phyloP scores from a whole-genome alignment of 2,888 invertebrate genomes.

The Orgyia antiqua region DNA sequence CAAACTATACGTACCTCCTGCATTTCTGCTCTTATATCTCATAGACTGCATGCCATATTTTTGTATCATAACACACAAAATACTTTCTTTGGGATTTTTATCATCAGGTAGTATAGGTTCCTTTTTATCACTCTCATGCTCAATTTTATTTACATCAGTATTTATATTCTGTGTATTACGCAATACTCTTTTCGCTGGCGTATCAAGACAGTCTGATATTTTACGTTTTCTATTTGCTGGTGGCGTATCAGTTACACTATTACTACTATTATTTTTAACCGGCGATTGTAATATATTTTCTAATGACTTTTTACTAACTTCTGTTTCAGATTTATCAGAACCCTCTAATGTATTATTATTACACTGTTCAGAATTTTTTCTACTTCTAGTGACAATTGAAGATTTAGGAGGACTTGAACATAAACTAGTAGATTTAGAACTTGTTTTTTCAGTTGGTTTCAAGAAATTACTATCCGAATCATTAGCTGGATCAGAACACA shows the following conservation, averaged over 20 bases:
- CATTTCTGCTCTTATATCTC: conserved; percentile 30
- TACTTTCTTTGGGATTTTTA: conserved; percentile 32
- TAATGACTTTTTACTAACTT: neutral
- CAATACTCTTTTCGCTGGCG: conserved; percentile 30
- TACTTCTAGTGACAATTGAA: neutral
- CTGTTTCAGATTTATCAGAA: neutral
- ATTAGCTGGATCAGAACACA: neutral
- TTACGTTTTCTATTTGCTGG: conserved; percentile 29
- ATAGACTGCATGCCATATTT: conserved; percentile 39
- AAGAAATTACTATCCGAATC: neutral
- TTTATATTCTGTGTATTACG: conserved; percentile 30
- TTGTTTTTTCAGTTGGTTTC: neutral
- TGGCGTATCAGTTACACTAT: conserved; percentile 1
- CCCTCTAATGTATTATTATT: too few relatives aligned
- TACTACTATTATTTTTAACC: neutral
- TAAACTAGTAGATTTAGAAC: neutral
- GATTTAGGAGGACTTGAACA: neutral
- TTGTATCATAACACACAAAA: conserved; percentile 50
- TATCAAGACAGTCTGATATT: conserved; percentile 19
- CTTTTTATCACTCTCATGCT: neutral
- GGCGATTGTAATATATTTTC: neutral
- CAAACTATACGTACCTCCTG: conserved; percentile 47
- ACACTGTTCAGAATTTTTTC: neutral
- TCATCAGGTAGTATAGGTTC: neutral
- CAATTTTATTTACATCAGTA: conserved; percentile 6